phyloP scores from a whole-genome alignment of 1,140 invertebrate genomes.

The Pachyrhynchus sulphureomaculatus region DNA sequence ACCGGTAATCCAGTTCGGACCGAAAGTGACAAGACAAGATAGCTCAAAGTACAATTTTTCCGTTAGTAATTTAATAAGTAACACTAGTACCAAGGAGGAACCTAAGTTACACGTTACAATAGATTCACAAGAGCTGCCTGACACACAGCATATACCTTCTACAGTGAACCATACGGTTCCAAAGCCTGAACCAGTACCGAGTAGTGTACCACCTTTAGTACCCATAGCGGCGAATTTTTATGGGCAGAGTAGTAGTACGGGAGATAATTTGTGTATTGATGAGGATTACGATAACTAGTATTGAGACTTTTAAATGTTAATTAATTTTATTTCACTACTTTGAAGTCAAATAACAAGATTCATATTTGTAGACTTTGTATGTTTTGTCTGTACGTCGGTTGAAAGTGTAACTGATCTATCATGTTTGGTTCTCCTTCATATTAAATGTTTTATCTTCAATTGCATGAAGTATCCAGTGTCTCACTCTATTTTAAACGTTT shows the following conservation, averaged over 20 bases:
- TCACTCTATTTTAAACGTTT: no score
- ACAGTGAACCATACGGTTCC: neutral
- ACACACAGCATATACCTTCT: neutral
- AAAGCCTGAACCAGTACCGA: neutral
- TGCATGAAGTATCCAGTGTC: no score
- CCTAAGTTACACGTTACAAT: slow-evolving; percentile 38
- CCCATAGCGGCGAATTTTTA: slow-evolving; percentile 40
- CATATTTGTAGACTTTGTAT: no score
- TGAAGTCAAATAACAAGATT: neutral
- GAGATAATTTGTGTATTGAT: slow-evolving; percentile 50
- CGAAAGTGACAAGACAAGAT: slow-evolving; percentile 36
- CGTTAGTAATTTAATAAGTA: slow-evolving; percentile 36
- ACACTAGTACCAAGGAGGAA: slow-evolving; percentile 25
- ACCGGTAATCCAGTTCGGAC: slow-evolving; percentile 46
- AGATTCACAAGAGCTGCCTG: slow-evolving; percentile 18
- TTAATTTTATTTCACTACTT: neutral
- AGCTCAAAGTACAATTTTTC: slow-evolving; percentile 38
- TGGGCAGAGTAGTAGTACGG: slow-evolving; percentile 28
- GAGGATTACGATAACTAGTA: slow-evolving; percentile 51
- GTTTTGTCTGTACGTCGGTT: no score
- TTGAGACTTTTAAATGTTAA: no score
- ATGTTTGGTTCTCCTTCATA: no score
- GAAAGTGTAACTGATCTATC: no score
- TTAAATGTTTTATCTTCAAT: no score
- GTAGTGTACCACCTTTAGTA: slow-evolving; percentile 42